These are phyloP conservation scores for Hirudinaria manillensis DNA, from an alignment of 2,888 invertebrate species.

Conservation along the genomic window DNA sequence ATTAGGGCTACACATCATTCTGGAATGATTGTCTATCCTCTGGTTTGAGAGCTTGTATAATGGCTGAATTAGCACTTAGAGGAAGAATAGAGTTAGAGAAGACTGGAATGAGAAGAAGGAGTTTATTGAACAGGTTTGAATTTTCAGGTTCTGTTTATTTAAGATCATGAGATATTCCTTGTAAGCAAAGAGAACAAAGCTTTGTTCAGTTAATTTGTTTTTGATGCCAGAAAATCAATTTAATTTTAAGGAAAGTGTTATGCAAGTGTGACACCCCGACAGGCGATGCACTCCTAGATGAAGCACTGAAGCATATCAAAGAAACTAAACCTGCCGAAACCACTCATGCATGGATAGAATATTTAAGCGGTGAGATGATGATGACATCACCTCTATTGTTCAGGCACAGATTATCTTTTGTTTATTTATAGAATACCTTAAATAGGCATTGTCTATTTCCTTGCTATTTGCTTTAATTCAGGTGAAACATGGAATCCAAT, in stretches of 20 bases:
- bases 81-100: conserved; percentile 92
- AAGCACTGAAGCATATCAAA: conserved; percentile 91
- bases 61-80: conserved; percentile 89
- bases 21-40: conserved; percentile 99
- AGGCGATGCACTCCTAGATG: conserved; percentile 84
- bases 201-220: background rate
- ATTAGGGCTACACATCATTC: conserved; percentile 67
- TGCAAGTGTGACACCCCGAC: conserved; percentile 79
- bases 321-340: conserved; percentile 95
- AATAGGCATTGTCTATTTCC: background rate
- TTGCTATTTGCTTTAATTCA: conserved; percentile 47
- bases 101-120: conserved; percentile 83
- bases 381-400: background rate
- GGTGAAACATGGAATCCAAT: conserved; percentile 99
- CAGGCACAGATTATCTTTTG: background rate
- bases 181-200: background rate
- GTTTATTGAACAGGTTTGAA: conserved; percentile 65
- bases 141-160: background rate
- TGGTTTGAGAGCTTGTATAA: conserved; percentile 92
- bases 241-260: conserved; percentile 62
- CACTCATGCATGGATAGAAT: conserved; percentile 98
- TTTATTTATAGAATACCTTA: background rate
- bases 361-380: conserved; percentile 75
- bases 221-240: background rate
- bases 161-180: no score